Evolutionary conservation across 2,113 vertebrate species (phyloP).

Genomic region (Odocoileus virginianus): DNA sequence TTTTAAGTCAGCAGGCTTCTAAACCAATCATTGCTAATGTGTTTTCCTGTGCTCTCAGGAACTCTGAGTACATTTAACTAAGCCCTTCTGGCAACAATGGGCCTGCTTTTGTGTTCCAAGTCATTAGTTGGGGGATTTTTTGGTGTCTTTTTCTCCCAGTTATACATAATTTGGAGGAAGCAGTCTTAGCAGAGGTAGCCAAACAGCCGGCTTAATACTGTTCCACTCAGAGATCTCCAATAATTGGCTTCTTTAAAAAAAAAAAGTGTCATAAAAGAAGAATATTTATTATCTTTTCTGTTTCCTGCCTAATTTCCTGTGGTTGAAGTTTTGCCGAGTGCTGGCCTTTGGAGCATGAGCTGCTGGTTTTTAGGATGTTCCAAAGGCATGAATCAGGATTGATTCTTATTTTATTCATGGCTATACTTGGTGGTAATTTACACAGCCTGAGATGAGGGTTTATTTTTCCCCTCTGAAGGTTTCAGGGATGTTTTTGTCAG

Average conservation of each 20-base stretch:
- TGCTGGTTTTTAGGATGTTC: neutral
- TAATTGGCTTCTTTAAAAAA: slow-evolving; percentile 29
- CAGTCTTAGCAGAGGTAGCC: neutral
- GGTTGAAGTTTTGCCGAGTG: neutral
- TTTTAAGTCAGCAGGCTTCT: slow-evolving; percentile 25
- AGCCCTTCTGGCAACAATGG: neutral
- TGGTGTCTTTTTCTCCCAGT: neutral
- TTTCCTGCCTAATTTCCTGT: slow-evolving; percentile 36
- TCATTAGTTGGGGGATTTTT: neutral
- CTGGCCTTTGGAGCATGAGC: neutral
- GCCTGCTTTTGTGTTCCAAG: slow-evolving; percentile 14
- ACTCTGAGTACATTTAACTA: slow-evolving; percentile 14
- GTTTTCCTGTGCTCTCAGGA: neutral
- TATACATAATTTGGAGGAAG: slow-evolving; percentile 23
- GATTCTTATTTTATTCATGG: slow-evolving; percentile 54
- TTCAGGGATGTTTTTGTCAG: slow-evolving; percentile 49
- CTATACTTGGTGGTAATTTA: slow-evolving; percentile 51
- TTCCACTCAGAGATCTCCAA: neutral
- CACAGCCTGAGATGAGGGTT: slow-evolving; percentile 31
- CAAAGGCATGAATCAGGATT: slow-evolving; percentile 37
- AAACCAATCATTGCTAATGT: slow-evolving; percentile 6
- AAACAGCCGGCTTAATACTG: neutral
- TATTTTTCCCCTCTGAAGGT: slow-evolving; percentile 48
- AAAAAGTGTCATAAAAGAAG: neutral
- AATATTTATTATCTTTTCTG: slow-evolving; percentile 5